These are phyloP conservation scores for Microctenopoma lineatum DNA, from an alignment of 2,797 vertebrate genomes.

Conservation along the genomic window DNA sequence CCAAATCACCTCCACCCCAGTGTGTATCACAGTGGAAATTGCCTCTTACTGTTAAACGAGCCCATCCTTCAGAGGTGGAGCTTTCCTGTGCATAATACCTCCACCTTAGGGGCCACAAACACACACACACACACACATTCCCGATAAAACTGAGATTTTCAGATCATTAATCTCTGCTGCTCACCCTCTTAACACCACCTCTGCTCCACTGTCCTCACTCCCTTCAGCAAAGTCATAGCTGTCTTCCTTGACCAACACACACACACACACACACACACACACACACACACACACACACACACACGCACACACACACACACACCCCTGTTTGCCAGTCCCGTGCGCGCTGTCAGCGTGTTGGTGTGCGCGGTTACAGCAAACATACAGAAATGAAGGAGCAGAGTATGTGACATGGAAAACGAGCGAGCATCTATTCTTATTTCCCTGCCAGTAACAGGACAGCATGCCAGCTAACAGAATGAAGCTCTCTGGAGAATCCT, in stretches of 20 bases:
- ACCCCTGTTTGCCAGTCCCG: not conserved
- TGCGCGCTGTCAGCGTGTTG: conserved; percentile 7
- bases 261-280: not conserved
- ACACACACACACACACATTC: conserved; percentile 5
- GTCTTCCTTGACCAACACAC: conserved; percentile 68
- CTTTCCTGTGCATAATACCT: conserved; percentile 68
- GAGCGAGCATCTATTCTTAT: conserved; percentile 45
- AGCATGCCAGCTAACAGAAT: conserved; percentile 44
- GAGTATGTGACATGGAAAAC: conserved; percentile 33
- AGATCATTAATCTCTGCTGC: conserved; percentile 78
- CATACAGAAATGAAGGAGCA: conserved; percentile 15
- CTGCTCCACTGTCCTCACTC: conserved; percentile 57
- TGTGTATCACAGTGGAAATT: conserved; percentile 64
- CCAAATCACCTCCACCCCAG: conserved; percentile 56
- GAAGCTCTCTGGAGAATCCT: conserved; percentile 40
- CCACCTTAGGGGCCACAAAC: conserved; percentile 34
- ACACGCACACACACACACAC: not conserved
- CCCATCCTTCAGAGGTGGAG: conserved; percentile 64
- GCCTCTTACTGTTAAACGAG: conserved; percentile 68
- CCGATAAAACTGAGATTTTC: conserved; percentile 45
- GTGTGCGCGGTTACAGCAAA: conserved; percentile 9
- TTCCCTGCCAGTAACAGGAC: conserved; percentile 54
- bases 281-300: conserved; percentile 23
- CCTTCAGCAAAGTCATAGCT: conserved; percentile 79
- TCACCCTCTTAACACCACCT: conserved; percentile 50